Evolutionary conservation across 2,888 invertebrate genomes (phyloP).

Genomic region (Cloeon dipterum): DNA sequence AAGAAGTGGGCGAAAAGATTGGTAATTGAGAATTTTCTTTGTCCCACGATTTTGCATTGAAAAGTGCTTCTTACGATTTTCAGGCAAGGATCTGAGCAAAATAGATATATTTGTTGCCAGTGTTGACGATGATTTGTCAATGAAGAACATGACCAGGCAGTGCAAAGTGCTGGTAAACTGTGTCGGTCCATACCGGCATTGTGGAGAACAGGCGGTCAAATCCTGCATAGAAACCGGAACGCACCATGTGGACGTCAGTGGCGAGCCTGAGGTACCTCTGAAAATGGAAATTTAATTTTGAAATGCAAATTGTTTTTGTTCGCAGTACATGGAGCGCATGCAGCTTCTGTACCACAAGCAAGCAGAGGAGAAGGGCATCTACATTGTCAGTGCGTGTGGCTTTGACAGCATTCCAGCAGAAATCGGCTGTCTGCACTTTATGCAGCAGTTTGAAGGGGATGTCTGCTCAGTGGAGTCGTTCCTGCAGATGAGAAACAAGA

Average conservation of each 20-base stretch:
- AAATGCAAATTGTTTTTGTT: no score
- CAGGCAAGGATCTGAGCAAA: slow-evolving; percentile 32
- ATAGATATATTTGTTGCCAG: slow-evolving; percentile 57
- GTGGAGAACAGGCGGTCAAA: slow-evolving; percentile 72
- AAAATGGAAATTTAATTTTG: no score
- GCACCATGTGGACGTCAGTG: slow-evolving; percentile 81
- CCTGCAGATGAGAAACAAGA: no score
- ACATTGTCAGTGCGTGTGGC: slow-evolving; percentile 77
- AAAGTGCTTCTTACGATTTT: slow-evolving; percentile 8
- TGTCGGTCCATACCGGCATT: slow-evolving; percentile 64
- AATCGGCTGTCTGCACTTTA: slow-evolving; percentile 55
- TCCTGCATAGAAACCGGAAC: slow-evolving; percentile 64
- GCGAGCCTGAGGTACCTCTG: slow-evolving; percentile 51
- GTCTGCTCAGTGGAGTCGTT: slow-evolving; percentile 60
- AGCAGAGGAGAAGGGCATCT: slow-evolving; percentile 60
- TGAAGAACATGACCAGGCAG: slow-evolving; percentile 57
- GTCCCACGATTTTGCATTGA: background rate
- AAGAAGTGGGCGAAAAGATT: slow-evolving; percentile 20
- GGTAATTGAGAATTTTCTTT: slow-evolving; percentile 14
- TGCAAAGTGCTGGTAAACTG: slow-evolving; percentile 70
- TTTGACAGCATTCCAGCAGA: slow-evolving; percentile 88
- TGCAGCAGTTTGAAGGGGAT: slow-evolving; percentile 49
- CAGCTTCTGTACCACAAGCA: slow-evolving; percentile 52
- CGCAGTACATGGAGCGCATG: slow-evolving; percentile 62
- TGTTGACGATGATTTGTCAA: slow-evolving; percentile 41